Evolutionary conservation across 2,797 vertebrate species (phyloP).

Genomic region (Spizella passerina): DNA sequence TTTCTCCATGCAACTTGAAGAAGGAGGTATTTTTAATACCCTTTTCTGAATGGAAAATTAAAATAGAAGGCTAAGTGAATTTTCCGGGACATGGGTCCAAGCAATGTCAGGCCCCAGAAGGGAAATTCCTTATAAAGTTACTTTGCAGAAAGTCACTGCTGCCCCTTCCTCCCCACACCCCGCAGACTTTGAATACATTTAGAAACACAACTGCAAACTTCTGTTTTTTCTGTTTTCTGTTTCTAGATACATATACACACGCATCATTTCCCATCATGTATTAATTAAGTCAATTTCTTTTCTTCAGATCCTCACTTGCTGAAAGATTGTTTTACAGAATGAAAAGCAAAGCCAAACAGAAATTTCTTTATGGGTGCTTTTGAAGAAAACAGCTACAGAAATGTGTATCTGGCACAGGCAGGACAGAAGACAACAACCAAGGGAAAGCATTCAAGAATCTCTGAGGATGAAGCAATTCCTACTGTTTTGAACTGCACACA

Average conservation of each 20-base stretch:
- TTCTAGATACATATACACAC: neutral
- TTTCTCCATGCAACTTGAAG: neutral
- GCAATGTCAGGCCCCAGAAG: neutral
- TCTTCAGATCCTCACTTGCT: slow-evolving; percentile 15
- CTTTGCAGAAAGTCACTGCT: neutral
- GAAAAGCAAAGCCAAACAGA: slow-evolving; percentile 19
- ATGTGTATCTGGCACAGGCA: neutral
- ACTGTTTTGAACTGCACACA: slow-evolving; percentile 46
- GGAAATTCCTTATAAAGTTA: neutral
- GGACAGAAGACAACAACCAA: slow-evolving; percentile 32
- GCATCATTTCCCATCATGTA: neutral
- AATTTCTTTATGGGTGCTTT: slow-evolving; percentile 24
- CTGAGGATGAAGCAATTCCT: slow-evolving; percentile 55
- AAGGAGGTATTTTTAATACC: neutral
- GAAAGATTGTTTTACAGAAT: slow-evolving; percentile 26
- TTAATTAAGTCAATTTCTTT: neutral
- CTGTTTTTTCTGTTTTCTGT: neutral
- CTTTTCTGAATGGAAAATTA: slow-evolving; percentile 1
- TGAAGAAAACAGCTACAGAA: slow-evolving; percentile 37
- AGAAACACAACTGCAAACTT: neutral
- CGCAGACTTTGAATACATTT: neutral
- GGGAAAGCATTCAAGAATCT: slow-evolving; percentile 42
- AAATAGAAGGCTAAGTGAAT: neutral
- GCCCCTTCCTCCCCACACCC: neutral
- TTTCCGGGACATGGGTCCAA: neutral